Evolutionary conservation across 2,113 vertebrate species (phyloP).

Genomic region (Garra rufa): DNA sequence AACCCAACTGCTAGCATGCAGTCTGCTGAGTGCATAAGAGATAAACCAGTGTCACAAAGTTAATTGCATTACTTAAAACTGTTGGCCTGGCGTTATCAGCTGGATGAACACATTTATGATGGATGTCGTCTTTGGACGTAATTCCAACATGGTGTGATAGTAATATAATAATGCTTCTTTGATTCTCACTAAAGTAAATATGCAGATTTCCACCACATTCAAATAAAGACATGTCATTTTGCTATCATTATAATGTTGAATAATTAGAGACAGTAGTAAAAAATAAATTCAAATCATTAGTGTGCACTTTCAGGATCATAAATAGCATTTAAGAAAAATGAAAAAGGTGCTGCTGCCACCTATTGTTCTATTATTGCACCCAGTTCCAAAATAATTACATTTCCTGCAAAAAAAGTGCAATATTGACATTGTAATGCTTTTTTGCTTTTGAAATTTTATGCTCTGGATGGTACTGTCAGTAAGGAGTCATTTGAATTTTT

Average conservation of each 20-base stretch:
- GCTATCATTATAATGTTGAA: not conserved
- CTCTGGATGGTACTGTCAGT: not conserved
- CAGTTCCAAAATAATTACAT: not conserved
- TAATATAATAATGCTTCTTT: not conserved
- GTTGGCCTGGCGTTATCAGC: not conserved
- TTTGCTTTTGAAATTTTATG: not conserved
- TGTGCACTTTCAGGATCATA: no score
- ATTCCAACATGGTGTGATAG: not conserved
- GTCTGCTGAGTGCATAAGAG: not conserved
- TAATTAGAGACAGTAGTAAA: not conserved
- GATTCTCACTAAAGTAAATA: not conserved
- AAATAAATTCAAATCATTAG: not conserved
- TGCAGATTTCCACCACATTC: not conserved
- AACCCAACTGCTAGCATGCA: constrained; percentile 2
- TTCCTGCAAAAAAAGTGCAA: not conserved
- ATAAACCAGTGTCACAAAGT: constrained; percentile 41
- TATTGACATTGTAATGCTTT: not conserved
- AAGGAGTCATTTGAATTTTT: not conserved
- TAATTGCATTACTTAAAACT: constrained; percentile 34
- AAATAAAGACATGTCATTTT: not conserved
- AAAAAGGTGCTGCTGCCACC: constrained; percentile 32
- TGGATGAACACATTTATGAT: not conserved
- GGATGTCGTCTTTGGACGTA: not conserved
- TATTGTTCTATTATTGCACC: constrained; percentile 8
- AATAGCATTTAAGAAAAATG: not conserved